Evolutionary conservation across 2,888 invertebrate genomes (phyloP).

Genomic region (Cerceris ruficornis): DNA sequence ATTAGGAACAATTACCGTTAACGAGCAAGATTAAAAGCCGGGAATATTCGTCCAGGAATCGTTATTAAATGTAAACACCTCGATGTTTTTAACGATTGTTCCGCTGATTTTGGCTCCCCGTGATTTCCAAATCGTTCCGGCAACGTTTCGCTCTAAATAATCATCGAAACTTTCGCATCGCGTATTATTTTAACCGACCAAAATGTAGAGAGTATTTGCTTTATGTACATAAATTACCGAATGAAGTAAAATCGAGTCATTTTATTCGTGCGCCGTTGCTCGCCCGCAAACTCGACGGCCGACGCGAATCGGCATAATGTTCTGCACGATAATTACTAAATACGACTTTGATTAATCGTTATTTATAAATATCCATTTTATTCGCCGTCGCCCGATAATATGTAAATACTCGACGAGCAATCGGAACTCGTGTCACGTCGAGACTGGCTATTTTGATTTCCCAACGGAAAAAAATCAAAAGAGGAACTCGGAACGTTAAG

Average conservation of each 20-base stretch:
- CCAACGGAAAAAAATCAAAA: too few relatives aligned
- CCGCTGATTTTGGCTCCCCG: constrained; percentile 35
- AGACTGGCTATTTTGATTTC: too few relatives aligned
- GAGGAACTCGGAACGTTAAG: too few relatives aligned
- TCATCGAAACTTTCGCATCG: constrained; percentile 52
- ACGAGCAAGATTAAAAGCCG: constrained; percentile 61
- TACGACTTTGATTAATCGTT: constrained; percentile 52
- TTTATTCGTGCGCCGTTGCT: constrained; percentile 34
- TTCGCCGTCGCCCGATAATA: constrained; percentile 29
- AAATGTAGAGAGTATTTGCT: constrained; percentile 55
- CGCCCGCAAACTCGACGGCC: constrained; percentile 45
- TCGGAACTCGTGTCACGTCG: background rate
- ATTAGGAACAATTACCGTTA: constrained; percentile 64
- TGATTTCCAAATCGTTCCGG: constrained; percentile 35
- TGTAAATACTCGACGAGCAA: background rate
- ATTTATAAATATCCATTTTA: constrained; percentile 19
- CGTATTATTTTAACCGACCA: constrained; percentile 62
- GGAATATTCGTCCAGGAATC: constrained; percentile 36
- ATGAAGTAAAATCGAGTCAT: constrained; percentile 56
- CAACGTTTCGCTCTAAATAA: constrained; percentile 55
- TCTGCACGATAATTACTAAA: constrained; percentile 45
- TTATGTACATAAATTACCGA: constrained; percentile 59
- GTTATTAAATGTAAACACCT: constrained; percentile 66
- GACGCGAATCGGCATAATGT: constrained; percentile 42
- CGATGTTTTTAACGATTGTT: constrained; percentile 59